Evolutionary conservation across 64 coral and sea anemone species (phyloP), one percentile per base, ranked within the genome.

Genomic region (Montipora efflorescens): DNA sequence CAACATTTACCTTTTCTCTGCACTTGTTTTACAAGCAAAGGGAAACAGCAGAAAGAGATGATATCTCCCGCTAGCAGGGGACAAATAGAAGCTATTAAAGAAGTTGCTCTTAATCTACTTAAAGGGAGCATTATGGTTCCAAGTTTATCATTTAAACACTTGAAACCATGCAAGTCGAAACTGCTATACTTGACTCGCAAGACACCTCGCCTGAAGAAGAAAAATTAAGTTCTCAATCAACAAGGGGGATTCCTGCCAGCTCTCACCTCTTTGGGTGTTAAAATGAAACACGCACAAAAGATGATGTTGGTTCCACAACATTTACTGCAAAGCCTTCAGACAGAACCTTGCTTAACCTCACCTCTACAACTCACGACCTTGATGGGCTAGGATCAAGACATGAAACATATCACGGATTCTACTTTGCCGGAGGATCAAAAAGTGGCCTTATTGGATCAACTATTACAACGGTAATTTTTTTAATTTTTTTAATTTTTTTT

Each of bases 131-230:
- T 84, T 15, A 6, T 84, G 4, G 22, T 67, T 36, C 81, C 81
- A 16, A 84, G 4, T 64, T 45, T 23, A 44, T 84, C 81, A 84
- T 84, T 84, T 67, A 84, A 84, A 47, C 58, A 57, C 5, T 70
- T 84, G 81, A 84, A 84, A 21, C 81, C 58, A 18, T 58, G 66
- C 53, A 84, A 84, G 58, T 84, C 21, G 66, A 84, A 84, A 57
- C 81, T 84, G 22, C 81, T 84, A 4, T 84, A 67, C 48, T 59
- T 84, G 8, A 84, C 81, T 0, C 58, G 66, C 22, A 84, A 84
- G 19, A 84, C 5, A 64, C 58, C 81, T 66, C 67, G 81, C 18
- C 45, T 84, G 3, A 84, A 25, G 25, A n/a, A 64, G 59, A 84
- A 64, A 67, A 84, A 84, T 18, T 0, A 66, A 23, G 81, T 84